Evolutionary conservation across 2,888 invertebrate genomes (phyloP).

Genomic region (Branchellion lobata): DNA sequence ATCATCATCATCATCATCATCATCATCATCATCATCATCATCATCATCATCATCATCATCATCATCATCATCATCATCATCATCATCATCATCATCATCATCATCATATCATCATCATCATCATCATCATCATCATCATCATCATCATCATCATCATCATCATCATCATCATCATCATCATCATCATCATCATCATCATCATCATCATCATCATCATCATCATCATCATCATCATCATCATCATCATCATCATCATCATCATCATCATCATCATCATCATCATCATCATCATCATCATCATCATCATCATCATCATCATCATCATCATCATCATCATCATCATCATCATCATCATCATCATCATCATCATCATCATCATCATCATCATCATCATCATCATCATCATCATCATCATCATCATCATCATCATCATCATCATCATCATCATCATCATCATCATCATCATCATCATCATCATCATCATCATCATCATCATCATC

Average conservation of each 20-base stretch:
- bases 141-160: conserved; percentile 7
- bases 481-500: conserved; percentile 1
- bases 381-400: background rate
- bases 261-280: background rate
- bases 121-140: background rate
- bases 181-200: background rate
- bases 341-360: background rate
- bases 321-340: background rate
- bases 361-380: conserved; percentile 1
- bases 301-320: conserved; percentile 4
- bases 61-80: conserved; percentile 2
- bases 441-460: background rate
- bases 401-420: background rate
- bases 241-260: conserved; percentile 1
- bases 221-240: background rate
- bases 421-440: conserved; percentile 4
- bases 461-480: background rate
- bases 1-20: background rate
- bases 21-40: conserved; percentile 1
- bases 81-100: too few relatives aligned
- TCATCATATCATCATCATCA: background rate
- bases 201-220: background rate
- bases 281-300: background rate
- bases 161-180: too few relatives aligned
- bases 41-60: background rate